Conservation (phyloP, 2,797 vertebrate genomes). For the Amniataba percoides region DNA sequence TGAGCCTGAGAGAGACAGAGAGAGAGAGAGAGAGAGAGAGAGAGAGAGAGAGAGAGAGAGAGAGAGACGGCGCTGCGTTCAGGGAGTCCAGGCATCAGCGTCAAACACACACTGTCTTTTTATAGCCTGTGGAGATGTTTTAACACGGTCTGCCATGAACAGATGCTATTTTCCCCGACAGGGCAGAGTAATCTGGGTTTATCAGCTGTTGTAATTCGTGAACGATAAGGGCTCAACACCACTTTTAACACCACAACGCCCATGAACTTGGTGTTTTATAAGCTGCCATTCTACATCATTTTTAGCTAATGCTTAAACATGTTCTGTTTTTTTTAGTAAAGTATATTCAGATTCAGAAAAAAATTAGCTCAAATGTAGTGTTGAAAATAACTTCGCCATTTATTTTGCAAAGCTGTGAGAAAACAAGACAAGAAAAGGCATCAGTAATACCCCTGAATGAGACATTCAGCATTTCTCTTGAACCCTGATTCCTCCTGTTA, state of each 20-base stretch:
- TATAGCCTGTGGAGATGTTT: constrained; percentile 53
- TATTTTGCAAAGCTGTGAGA: neutral
- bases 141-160: constrained; percentile 38
- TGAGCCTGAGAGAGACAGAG: constrained; percentile 21
- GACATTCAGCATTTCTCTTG: neutral
- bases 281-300: neutral
- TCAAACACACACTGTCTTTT: constrained; percentile 46
- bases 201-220: constrained; percentile 56
- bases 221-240: constrained; percentile 16
- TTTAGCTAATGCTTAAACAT: neutral
- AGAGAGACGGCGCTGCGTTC: constrained; percentile 10
- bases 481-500: neutral
- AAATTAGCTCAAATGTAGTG: neutral
- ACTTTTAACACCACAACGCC: constrained; percentile 30
- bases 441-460: neutral
- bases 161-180: constrained; percentile 51
- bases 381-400: neutral
- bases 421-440: neutral
- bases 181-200: constrained; percentile 46
- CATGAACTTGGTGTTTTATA: constrained; percentile 26
- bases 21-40: constrained; percentile 2
- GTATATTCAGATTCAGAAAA: neutral
- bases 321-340: neutral
- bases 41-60: constrained; percentile 8
- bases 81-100: constrained; percentile 29